Conservation (phyloP, 2,113 vertebrate genomes). For the Tragelaphus scriptus region DNA sequence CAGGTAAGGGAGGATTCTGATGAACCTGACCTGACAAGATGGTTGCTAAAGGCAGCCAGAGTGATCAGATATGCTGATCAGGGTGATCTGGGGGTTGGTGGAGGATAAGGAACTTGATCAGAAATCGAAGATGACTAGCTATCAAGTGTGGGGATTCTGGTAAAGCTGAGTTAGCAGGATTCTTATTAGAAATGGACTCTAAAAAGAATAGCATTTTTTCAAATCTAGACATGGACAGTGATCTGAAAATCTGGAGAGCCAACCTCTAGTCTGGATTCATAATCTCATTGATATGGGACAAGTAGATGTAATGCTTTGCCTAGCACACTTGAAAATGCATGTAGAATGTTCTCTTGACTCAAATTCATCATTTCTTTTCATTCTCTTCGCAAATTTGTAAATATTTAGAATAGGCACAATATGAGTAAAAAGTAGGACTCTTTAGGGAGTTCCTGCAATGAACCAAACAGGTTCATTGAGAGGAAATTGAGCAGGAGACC, state of each 20-base stretch:
- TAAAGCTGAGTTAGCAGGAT: neutral
- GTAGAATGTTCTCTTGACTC: neutral
- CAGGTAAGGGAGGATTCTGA: neutral
- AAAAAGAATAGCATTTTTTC: neutral
- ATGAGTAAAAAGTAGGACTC: neutral
- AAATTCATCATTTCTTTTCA: neutral
- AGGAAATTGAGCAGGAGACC: neutral
- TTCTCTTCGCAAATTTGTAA: neutral
- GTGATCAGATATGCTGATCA: neutral
- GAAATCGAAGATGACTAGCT: neutral
- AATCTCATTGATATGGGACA: neutral
- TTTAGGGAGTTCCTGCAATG: neutral
- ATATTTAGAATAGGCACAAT: neutral
- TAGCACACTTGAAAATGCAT: neutral
- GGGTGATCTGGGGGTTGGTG: neutral
- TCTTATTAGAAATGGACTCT: neutral
- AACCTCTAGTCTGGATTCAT: neutral
- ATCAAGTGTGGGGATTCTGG: neutral
- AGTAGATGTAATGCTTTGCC: neutral
- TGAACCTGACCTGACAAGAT: neutral
- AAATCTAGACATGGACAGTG: neutral
- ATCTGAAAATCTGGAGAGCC: neutral
- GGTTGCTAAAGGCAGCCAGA: neutral
- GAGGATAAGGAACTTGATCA: neutral
- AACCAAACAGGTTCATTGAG: neutral